Evolutionary conservation across 1,140 invertebrate species (phyloP).

Genomic region (Pararge aegeria): DNA sequence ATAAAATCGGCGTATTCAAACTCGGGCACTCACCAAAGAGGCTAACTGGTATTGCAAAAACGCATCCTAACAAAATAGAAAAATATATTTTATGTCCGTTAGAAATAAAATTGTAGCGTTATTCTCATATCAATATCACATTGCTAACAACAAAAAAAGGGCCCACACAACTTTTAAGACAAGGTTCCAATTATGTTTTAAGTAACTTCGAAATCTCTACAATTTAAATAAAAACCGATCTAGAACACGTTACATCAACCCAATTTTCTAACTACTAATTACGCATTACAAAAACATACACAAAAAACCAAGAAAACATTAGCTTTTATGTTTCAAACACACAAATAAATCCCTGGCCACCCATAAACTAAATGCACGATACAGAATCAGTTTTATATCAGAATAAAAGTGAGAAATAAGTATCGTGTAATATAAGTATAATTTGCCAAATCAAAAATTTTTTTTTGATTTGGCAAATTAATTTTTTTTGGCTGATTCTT

Average conservation of each 20-base stretch:
- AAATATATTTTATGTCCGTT: conserved; percentile 53
- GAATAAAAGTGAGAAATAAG: too few relatives aligned
- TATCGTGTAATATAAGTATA: too few relatives aligned
- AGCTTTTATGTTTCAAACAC: neutral
- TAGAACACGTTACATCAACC: neutral
- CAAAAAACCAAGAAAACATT: neutral
- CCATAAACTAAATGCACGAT: too few relatives aligned
- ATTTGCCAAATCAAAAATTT: too few relatives aligned
- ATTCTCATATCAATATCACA: neutral
- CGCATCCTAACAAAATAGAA: conserved; percentile 73
- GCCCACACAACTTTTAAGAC: neutral
- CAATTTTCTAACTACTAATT: neutral
- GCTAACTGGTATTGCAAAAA: conserved; percentile 76
- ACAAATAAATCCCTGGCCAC: too few relatives aligned
- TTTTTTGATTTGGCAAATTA: too few relatives aligned
- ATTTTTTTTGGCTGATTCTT: too few relatives aligned
- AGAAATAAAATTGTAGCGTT: neutral
- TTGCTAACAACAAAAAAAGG: neutral
- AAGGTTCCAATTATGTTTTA: neutral
- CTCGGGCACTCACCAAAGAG: conserved; percentile 71
- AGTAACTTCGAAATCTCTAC: neutral
- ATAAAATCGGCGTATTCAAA: conserved; percentile 19
- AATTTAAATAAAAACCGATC: neutral
- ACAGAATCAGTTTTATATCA: too few relatives aligned
- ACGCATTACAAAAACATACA: neutral